Evolutionary conservation across 2,888 invertebrate species (phyloP), one percentile per base, ranked within the genome.

Genomic region (Dasypolia templi): DNA sequence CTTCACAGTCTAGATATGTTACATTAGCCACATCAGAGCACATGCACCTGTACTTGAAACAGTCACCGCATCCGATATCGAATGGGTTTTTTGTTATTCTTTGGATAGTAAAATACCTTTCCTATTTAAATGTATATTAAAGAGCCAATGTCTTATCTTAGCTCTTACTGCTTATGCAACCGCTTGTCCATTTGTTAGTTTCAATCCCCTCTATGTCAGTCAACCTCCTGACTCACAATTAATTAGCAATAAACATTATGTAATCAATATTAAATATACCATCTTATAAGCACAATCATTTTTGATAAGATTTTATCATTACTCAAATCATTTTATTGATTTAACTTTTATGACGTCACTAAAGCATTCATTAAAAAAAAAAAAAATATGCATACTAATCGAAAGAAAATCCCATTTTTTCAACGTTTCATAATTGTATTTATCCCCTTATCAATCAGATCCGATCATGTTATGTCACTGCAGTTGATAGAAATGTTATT

Each of bases 401-500:
- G n/a, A n/a, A n/a, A n/a, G n/a, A n/a, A n/a, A n/a, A n/a, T n/a
- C n/a, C n/a, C n/a, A n/a, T 46, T 75, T 77, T 64, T 67, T 53
- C 32, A 22, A 35, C 7, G 11, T 59, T 53, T 77, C 58, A n/a
- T 59, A 29, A 77, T 67, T 51, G 11, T 35, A 51, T 77, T 26
- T 17, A 51, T 53, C 29, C 29, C 3, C n/a, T 35, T 77, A 75
- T 67, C 68, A 59, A 59, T 75, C 19, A 44, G n/a, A 51, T 51
- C 35, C 22, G 19, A 67, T 77, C 22, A 6, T 26, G 2, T 35
- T 26, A 49, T 55, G 32, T 58, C 26, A 46, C 22, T 19, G 17
- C n/a, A 19, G 19, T 3, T 44, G 49, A 56, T 29, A 35, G n/a
- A 51, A 66, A 42, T 77, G 49, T 51, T 39, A 66, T 77, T 59